Base-by-base conservation (phyloP, 2,113 vertebrate genomes). In the Triplophysa siluroides region DNA sequence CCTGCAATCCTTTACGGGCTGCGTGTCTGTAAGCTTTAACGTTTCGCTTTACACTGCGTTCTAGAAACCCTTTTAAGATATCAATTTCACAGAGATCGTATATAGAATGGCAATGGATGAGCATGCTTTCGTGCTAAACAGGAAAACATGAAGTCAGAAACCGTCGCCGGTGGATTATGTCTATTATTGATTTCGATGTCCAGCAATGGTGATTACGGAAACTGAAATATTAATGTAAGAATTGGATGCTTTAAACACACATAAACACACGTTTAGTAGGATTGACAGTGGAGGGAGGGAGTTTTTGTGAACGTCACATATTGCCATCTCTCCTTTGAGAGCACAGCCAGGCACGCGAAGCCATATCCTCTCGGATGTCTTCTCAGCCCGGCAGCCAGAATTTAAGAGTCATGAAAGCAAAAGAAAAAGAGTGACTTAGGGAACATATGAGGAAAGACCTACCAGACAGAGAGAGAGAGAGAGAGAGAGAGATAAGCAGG, bases 1-100 rank as follows among this genome's bases (percentile, higher is more conserved):
- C 41, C 38, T 90, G 88, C 88, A 89, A 92, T 91, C 88, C 90
- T 90, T 91, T 88, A 89, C 88, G 88, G 90, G 88, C 88, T 90
- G 90, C 90, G 87, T 88, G 87, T 91, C 90, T 90, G 75, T 56
- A 78, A 56, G 68, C 29, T 64, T 68, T 73, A 62, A 81, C 24
- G 66, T 64, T 41, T 45, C 83, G 78, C 88, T 84, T 88, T 23
- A 21, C 54, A 43, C 26, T 88, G 76, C 81, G 77, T 86, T 85
- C 80, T 82, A 76, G 69, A 81, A 74, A 21, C 19, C 45, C 52
- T 38, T 60, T 75, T 50, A 81, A 54, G 71, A 73, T 58, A 81
- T 75, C 50, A 75, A 67, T 66, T 81, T 81, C 38, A 63, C 71
- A 60, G 65, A 45, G 70, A 79, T 65, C 83, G 76, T 66, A 80